phyloP scores from a whole-genome alignment of 2,888 invertebrate species.

The Electrophaes corylata region DNA sequence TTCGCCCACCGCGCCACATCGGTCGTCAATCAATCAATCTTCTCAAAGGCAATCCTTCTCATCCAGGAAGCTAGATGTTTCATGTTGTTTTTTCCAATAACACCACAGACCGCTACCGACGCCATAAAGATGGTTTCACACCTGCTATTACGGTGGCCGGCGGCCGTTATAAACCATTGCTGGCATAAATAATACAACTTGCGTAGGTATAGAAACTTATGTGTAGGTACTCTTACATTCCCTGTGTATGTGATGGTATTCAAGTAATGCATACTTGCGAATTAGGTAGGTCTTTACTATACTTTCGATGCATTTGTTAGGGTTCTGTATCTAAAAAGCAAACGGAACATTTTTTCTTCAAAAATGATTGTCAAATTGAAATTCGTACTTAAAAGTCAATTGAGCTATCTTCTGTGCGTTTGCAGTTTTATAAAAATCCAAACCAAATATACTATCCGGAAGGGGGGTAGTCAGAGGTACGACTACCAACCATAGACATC shows the following conservation, averaged over 20 bases:
- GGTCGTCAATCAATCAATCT: no score
- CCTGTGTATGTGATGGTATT: not conserved
- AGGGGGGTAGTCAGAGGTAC: no score
- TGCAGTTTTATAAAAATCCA: no score
- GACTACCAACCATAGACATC: no score
- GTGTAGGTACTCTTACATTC: not conserved
- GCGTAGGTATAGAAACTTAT: not conserved
- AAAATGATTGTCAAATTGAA: no score
- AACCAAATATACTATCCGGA: no score
- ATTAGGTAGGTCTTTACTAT: not conserved
- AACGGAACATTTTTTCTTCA: no score
- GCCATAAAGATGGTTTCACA: conserved; percentile 48
- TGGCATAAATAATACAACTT: not conserved
- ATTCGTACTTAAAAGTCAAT: no score
- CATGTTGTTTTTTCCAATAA: conserved; percentile 9
- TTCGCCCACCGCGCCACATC: no score
- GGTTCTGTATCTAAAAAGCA: no score
- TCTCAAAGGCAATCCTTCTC: not conserved
- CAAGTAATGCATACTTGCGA: not conserved
- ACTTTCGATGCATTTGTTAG: not conserved
- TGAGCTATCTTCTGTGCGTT: no score
- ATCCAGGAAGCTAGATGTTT: conserved; percentile 6
- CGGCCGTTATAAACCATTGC: conserved; percentile 46
- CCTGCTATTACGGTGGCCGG: conserved; percentile 43
- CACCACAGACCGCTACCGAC: conserved; percentile 32